phyloP scores from a whole-genome alignment of 2,888 invertebrate species.

The Cosmorhoe ocellata region DNA sequence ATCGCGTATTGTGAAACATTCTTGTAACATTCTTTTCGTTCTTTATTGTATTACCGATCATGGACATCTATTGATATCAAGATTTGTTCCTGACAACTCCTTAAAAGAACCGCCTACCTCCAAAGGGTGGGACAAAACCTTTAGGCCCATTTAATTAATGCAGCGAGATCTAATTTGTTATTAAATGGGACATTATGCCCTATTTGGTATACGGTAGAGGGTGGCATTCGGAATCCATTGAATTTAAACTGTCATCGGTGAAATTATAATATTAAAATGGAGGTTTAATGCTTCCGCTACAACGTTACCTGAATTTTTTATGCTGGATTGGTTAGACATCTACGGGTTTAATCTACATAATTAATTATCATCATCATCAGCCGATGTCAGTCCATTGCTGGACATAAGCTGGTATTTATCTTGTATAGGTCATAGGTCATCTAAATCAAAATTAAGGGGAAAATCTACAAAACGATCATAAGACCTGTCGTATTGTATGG shows the following conservation, averaged over 20 bases:
- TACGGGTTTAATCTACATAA: too few relatives aligned
- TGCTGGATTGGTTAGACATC: background rate
- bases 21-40: too few relatives aligned
- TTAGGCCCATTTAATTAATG: conserved; percentile 53
- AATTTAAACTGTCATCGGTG: conserved; percentile 70
- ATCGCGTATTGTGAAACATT: too few relatives aligned
- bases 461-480: too few relatives aligned
- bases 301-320: conserved; percentile 34
- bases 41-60: too few relatives aligned
- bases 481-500: too few relatives aligned
- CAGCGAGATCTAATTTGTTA: conserved; percentile 75
- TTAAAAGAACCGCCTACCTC: conserved; percentile 8
- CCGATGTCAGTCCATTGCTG: too few relatives aligned
- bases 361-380: too few relatives aligned
- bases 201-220: conserved; percentile 55
- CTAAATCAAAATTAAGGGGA: too few relatives aligned
- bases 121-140: conserved; percentile 17
- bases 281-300: conserved; percentile 57
- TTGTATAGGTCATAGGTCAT: too few relatives aligned
- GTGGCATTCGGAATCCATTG: conserved; percentile 68
- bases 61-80: background rate
- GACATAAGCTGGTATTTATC: too few relatives aligned
- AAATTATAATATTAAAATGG: conserved; percentile 67
- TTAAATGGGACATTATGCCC: conserved; percentile 75
- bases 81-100: background rate